A percentile compares a stretch with the other conserved stretches of the same genome.
phyloP scores from a whole-genome alignment of 1,140 invertebrate species.

The Anagrus nilaparvatae region DNA sequence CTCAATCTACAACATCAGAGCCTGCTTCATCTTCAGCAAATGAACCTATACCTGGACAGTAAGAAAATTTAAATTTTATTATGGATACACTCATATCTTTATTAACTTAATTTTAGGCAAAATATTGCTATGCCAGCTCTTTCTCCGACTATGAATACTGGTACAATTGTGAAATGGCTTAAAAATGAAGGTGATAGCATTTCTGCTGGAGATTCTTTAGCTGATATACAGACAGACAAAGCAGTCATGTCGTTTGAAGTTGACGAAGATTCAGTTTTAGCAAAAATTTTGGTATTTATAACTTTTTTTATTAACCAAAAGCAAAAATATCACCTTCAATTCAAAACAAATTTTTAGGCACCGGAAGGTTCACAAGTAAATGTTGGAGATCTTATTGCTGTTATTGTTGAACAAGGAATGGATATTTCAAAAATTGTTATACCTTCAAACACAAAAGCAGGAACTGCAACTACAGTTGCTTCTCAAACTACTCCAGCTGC shows the following conservation, averaged over 20 bases:
- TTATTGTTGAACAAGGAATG: slow-evolving; percentile 67
- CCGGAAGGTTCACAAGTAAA: slow-evolving; percentile 70
- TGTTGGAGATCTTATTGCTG: slow-evolving; percentile 76
- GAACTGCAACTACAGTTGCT: slow-evolving; percentile 26
- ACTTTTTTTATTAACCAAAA: slow-evolving; percentile 4
- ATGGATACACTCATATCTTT: background rate
- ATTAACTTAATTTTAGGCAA: slow-evolving; percentile 21
- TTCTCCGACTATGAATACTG: slow-evolving; percentile 97
- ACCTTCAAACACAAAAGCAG: slow-evolving; percentile 33
- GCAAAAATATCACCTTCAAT: too few species aligned
- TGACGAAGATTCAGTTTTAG: slow-evolving; percentile 92
- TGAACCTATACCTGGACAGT: slow-evolving; percentile 31
- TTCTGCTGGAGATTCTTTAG: slow-evolving; percentile 77
- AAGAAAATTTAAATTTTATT: slow-evolving; percentile 6
- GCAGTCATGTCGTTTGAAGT: slow-evolving; percentile 99
- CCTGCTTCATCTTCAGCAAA: slow-evolving; percentile 25
- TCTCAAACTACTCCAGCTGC: slow-evolving; percentile 25
- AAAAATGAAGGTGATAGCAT: slow-evolving; percentile 88
- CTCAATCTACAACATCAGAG: slow-evolving; percentile 16
- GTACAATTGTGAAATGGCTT: slow-evolving; percentile 93
- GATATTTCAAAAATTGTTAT: slow-evolving; percentile 34
- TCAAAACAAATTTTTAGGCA: slow-evolving; percentile 40
- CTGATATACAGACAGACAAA: slow-evolving; percentile 99
- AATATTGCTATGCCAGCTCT: slow-evolving; percentile 70
- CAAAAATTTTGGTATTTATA: slow-evolving; percentile 64